Conservation (phyloP, 2,888 invertebrate genomes). For the Sinotaia quadrata region DNA sequence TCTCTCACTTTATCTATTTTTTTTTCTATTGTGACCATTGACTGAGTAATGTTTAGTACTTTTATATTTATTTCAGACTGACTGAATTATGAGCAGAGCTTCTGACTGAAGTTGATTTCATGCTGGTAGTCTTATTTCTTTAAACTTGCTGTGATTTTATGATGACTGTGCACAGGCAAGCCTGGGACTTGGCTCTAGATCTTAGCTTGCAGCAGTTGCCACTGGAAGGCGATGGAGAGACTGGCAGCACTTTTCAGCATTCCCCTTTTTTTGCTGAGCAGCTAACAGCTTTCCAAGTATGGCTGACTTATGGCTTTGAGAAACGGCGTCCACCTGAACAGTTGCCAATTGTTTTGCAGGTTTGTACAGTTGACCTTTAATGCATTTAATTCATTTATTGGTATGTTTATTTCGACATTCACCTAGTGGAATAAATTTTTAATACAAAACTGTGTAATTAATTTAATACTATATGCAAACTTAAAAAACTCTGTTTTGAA, state of each 20-base stretch:
- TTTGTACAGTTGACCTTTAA: conserved; percentile 61
- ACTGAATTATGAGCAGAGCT: no score
- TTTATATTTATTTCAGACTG: no score
- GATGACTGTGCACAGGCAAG: conserved; percentile 85
- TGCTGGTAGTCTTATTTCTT: no score
- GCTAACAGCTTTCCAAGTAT: conserved; percentile 96
- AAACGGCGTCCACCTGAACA: conserved; percentile 92
- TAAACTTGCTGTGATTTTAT: no score
- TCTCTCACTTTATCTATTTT: no score
- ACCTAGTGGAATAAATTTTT: not conserved
- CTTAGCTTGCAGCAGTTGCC: conserved; percentile 93
- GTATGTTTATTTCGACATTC: no score
- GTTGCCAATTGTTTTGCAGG: conserved; percentile 96
- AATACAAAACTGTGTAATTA: no score
- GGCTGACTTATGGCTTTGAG: conserved; percentile 87
- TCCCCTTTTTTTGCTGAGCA: conserved; percentile 98
- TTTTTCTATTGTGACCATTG: no score
- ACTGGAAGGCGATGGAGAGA: conserved; percentile 64
- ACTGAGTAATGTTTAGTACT: no score
- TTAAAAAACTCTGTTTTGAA: not conserved
- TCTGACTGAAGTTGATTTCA: no score
- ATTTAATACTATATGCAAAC: not conserved
- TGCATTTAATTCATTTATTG: not conserved
- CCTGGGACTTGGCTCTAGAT: conserved; percentile 98
- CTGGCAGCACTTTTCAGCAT: conserved; percentile 74